phyloP scores from a whole-genome alignment of 2,797 vertebrate genomes.

The Rhinichthys osculus region DNA sequence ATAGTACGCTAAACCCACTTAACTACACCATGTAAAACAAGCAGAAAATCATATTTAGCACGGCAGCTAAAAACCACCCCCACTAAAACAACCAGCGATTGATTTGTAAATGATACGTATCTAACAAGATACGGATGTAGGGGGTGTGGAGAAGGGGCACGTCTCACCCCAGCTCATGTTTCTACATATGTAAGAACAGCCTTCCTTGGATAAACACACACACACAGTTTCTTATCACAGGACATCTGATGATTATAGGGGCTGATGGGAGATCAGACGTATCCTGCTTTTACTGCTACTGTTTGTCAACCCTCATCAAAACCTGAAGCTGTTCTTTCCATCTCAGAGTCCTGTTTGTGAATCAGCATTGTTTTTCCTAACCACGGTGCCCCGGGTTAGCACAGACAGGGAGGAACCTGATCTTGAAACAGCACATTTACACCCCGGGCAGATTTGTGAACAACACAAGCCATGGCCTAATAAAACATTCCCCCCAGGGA shows the following conservation, averaged over 20 bases:
- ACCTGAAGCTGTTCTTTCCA: conserved; percentile 3
- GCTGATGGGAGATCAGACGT: conserved; percentile 29
- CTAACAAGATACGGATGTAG: conserved; percentile 71
- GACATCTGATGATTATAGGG: conserved; percentile 31
- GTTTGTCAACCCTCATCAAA: conserved; percentile 53
- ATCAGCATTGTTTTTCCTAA: conserved; percentile 3
- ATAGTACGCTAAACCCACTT: conserved; percentile 45
- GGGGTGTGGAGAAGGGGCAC: conserved; percentile 61
- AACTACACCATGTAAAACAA: conserved; percentile 68
- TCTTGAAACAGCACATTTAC: conserved; percentile 51
- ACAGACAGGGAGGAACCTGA: conserved; percentile 40
- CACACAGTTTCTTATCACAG: conserved; percentile 31
- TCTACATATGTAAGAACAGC: conserved; percentile 75
- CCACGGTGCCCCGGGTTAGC: not conserved
- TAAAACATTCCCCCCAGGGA: conserved; percentile 82
- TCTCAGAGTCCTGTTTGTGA: conserved; percentile 18
- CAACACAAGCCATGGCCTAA: conserved; percentile 72
- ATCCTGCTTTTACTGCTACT: conserved; percentile 75
- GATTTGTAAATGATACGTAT: conserved; percentile 84
- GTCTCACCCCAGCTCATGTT: conserved; percentile 68
- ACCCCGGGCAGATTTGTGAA: conserved; percentile 53
- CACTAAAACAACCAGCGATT: conserved; percentile 71
- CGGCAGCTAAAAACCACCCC: conserved; percentile 57
- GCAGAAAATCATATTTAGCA: conserved; percentile 77
- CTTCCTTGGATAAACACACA: conserved; percentile 52